Conservation (phyloP, 2,113 vertebrate species). For the Myotis davidii region DNA sequence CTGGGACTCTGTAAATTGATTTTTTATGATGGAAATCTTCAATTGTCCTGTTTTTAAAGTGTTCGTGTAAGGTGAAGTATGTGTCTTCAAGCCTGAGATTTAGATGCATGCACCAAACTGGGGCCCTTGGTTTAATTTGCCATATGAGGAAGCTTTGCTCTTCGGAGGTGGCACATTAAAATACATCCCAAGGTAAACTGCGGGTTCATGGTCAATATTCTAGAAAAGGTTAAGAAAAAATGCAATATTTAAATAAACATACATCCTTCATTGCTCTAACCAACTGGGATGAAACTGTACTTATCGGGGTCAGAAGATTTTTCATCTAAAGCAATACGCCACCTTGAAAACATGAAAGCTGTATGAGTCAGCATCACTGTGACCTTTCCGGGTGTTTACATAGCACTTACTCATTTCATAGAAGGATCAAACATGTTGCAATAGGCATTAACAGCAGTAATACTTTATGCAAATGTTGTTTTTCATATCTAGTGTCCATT, state of each 20-base stretch:
- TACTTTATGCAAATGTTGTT: constrained; percentile 62
- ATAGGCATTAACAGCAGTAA: constrained; percentile 61
- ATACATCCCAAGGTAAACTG: constrained; percentile 16
- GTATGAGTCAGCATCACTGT: background rate
- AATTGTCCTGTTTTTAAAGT: background rate
- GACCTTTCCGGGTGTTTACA: constrained; percentile 67
- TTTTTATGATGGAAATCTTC: background rate
- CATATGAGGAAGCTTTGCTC: background rate
- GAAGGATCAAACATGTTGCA: constrained; percentile 63
- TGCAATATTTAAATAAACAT: constrained; percentile 59
- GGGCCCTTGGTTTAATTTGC: background rate
- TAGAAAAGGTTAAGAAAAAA: constrained; percentile 57
- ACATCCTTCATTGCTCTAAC: constrained; percentile 51
- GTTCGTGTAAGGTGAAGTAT: background rate
- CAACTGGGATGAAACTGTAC: constrained; percentile 29
- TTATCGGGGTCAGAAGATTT: constrained; percentile 30
- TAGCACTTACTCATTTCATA: constrained; percentile 54
- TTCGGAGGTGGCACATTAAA: background rate
- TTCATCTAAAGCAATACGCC: constrained; percentile 32
- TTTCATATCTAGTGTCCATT: constrained; percentile 40
- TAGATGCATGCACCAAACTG: background rate
- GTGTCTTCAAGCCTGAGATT: background rate
- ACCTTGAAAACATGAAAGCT: constrained; percentile 33
- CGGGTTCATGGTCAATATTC: background rate
- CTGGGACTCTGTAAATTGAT: background rate